Evolutionary conservation across 2,888 invertebrate species (phyloP), one percentile per base, ranked within the genome.

Genomic region (Cynaeus angustus): DNA sequence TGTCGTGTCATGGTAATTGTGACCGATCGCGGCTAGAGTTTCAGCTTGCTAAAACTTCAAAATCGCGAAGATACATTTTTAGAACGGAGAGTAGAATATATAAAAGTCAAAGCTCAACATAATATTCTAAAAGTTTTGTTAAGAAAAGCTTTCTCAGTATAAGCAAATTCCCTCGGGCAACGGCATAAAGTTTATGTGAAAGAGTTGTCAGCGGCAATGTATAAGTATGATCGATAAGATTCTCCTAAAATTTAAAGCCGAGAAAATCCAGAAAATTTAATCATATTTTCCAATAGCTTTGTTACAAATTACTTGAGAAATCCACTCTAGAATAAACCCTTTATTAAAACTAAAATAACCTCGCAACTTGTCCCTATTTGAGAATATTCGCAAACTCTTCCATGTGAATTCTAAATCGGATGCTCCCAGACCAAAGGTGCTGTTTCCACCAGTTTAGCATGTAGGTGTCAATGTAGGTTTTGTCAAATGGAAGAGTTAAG

Each of bases 131-230:
- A 81, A 82, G 80, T 82, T 82, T 81, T 76, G 77, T 77, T 79
- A 81, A 82, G 80, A 79, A 78, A 81, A 82, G 80, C 81, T 81
- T 79, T 79, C 79, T 77, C 79, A 79, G 79, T 79, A 76, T 81
- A 81, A 81, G 79, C 76, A 79, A 82, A 82, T 80, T 81, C 81
- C 83, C 82, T 70, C 65, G 73, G 81, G 82, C 81, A 74, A 79
- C 76, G 79, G 79, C 80, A 80, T 80, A 80, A 81, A 83, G 77
- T 83, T 83, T 80, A 81, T 81, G 78, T 78, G 82, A 83, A 83
- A 83, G 83, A 83, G 83, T 83, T 83, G 83, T 83, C 83, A 83
- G 83, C 81, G 75, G 78, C 81, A 80, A 81, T 80, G 79, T 79
- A 74, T 79, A 78, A 75, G 77, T 78, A 79, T 80, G 81, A 82